phyloP scores from a whole-genome alignment of 2,888 invertebrate genomes.

The Elysia crispata region DNA sequence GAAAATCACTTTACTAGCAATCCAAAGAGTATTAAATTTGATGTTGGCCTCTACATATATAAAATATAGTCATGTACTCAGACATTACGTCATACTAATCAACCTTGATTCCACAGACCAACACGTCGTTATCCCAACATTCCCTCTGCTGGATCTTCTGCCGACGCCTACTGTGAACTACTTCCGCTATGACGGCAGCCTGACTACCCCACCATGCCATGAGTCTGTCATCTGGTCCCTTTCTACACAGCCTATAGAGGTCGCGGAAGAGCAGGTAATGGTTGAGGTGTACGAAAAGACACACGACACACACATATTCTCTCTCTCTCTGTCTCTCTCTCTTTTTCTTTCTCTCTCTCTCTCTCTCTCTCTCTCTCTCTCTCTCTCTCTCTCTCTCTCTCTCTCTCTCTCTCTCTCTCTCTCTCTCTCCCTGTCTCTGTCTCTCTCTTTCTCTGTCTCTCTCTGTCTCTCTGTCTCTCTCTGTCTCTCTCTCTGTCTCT shows the following conservation, averaged over 20 bases:
- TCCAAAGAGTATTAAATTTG: too few relatives aligned
- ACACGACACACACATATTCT: too few relatives aligned
- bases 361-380: too few relatives aligned
- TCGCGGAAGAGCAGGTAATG: constrained; percentile 62
- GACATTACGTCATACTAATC: too few relatives aligned
- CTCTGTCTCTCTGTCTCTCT: background rate
- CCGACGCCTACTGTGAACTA: constrained; percentile 57
- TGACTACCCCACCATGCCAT: constrained; percentile 73
- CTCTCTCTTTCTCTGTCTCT: background rate
- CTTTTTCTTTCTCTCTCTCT: background rate
- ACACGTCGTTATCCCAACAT: constrained; percentile 32
- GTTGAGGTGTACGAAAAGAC: background rate
- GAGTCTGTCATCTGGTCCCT: constrained; percentile 72
- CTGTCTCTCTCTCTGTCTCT: background rate
- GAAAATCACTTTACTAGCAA: too few relatives aligned
- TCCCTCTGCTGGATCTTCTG: constrained; percentile 55
- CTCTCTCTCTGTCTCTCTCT: background rate
- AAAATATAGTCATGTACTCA: too few relatives aligned
- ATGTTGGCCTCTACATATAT: too few relatives aligned
- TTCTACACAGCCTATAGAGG: constrained; percentile 60
- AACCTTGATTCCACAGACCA: constrained; percentile 39
- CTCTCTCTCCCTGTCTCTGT: too few relatives aligned
- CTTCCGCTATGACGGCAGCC: constrained; percentile 70
- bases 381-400: background rate
- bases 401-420: background rate